Evolutionary conservation across 23 tunicate genomes (phyloP), one percentile per base, ranked within the genome.

Genomic region (Phallusia fumigata): DNA sequence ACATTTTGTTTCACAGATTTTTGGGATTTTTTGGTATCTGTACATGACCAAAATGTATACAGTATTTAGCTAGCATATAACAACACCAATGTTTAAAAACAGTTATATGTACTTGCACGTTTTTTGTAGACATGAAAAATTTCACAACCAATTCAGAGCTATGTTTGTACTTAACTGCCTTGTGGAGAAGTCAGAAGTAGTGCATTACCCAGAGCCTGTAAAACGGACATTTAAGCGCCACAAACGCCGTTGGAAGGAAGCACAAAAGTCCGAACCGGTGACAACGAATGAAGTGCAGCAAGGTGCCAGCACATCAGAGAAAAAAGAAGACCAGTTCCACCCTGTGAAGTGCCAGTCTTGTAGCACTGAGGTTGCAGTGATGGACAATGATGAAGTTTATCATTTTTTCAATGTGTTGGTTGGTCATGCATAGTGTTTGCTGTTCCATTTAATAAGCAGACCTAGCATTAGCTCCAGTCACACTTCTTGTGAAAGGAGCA

Each of bases 351-450:
- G 99, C 80, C 65, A 65, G 24, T 83, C 73, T 5, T 95, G 99
- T 69, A 80, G 84, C 64, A 95, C 99, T 18, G 96, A 95, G 84
- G 95, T 95, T 12, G 99, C 91, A 22, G 92, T 90, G 22, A 86
- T 73, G 80, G 99, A 95, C 74, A 65, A 86, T 18, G 99, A 95
- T 76, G 99, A 95, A 95, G 86, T 95, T 51, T 90, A 86, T 73
- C 96, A 95, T 50, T 95, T 95, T 78, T 95, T 90, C 76, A 95
- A 95, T 64, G 99, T 95, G 31, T 31, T 95, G 22, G 86, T 95
- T 0, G 88, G 95, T 6, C 89, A 88, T 64, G 85, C 88, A 18
- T 91, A 79, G 31, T 40, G n/a, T 18, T 18, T 35, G 47, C 10
- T 40, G 10, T n/a, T n/a, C n/a, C n/a, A n/a, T n/a, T n/a, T n/a